Evolutionary conservation across 2,797 vertebrate species (phyloP), one percentile per base, ranked within the genome.

Genomic region (Myotis myotis): DNA sequence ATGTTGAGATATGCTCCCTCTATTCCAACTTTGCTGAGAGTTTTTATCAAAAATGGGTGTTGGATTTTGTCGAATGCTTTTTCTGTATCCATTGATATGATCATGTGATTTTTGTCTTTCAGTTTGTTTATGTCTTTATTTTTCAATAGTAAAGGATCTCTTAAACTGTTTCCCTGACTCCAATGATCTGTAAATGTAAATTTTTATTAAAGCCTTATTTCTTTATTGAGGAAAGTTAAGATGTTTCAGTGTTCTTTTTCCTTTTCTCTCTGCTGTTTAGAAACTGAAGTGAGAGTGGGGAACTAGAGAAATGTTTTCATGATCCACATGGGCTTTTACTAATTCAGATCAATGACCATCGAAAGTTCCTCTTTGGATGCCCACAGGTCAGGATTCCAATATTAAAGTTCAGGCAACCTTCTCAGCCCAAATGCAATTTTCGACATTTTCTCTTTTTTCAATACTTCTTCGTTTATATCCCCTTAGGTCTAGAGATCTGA

Each of bases 141-240:
- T 60, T 60, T 60, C 57, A n/a, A n/a, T 64, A 64, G 30, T 64
- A 64, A 64, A 0, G 13, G 25, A 62, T 60, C 23, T 96, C 74
- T 79, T 91, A 88, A 93, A 87, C 10, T 22, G 64, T 93, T 91
- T 93, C 20, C 36, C 55, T 91, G 41, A 75, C 49, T 83, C 25
- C 3, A 83, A 28, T 72, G 44, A 80, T 74, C 76, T 91, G 36
- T 88, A 96, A 91, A 87, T 91, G 64, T 53, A 83, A 53, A 89
- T 70, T 93, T 89, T 95, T 76, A 89, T 84, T 78, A 95, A 89
- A 25, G 8, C 9, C 51, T 92, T 23, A 75, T 95, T 85, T 92
- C 66, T 95, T 95, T 85, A 82, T 8, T 93, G 41, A 94, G 25
- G 51, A 90, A 96, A 93, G 95, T 23, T 16, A 93, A 93, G 28